Evolutionary conservation across 2,113 vertebrate genomes (phyloP).

Genomic region (Boulengeromyrus knoepffleri): DNA sequence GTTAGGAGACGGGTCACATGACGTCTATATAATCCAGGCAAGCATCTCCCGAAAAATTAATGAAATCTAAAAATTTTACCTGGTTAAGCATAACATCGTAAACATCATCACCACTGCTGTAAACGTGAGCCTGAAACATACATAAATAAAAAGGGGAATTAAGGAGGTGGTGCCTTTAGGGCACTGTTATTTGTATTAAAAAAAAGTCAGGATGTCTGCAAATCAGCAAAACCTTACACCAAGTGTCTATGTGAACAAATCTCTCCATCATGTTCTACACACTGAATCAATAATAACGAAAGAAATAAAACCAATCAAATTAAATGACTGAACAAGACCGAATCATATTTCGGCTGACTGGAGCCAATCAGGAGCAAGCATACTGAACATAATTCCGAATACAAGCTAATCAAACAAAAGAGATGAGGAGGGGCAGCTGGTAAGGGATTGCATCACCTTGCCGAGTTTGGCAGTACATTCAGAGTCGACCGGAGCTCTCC

Average conservation of each 20-base stretch:
- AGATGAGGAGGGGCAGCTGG: not conserved
- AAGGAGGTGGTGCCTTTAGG: not conserved
- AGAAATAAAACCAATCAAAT: not conserved
- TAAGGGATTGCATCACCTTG: slow-evolving; percentile 56
- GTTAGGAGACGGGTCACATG: not conserved
- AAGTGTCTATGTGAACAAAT: not conserved
- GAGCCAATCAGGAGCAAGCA: not conserved
- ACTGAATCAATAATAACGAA: not conserved
- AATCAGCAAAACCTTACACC: not conserved
- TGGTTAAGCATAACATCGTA: not conserved
- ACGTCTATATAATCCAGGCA: not conserved
- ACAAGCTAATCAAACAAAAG: not conserved
- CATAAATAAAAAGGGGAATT: not conserved
- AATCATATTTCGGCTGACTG: not conserved
- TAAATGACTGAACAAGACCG: not conserved
- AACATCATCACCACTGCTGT: not conserved
- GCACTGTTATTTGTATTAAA: not conserved
- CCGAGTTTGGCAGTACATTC: slow-evolving; percentile 74
- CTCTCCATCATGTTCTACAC: not conserved
- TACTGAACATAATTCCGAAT: not conserved
- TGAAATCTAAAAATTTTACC: not conserved
- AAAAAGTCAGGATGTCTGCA: not conserved
- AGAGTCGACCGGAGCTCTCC: slow-evolving; percentile 75
- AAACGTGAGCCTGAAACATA: not conserved
- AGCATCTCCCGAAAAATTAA: not conserved